A percentile compares a stretch with the other conserved stretches of the same genome.
Evolutionary conservation across 2,888 invertebrate genomes (phyloP).

Genomic region (Tolmerus cingulatus): DNA sequence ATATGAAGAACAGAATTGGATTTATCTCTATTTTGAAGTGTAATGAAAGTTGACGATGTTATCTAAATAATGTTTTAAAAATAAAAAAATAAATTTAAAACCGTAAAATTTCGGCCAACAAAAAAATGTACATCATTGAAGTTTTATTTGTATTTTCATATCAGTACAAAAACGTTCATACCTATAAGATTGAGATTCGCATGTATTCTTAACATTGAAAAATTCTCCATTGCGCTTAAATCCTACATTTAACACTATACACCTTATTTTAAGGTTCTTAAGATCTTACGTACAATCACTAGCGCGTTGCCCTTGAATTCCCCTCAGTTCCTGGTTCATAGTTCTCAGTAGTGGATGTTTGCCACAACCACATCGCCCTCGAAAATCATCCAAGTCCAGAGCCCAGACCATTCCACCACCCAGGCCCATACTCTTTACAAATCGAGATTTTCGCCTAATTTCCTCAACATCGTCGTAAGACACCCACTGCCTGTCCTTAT

Average conservation of each 20-base stretch:
- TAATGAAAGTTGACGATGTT: neutral
- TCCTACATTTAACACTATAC: neutral
- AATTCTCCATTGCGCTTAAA: neutral
- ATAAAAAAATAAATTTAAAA: neutral
- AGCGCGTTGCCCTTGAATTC: slow-evolving; percentile 61
- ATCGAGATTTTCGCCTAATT: slow-evolving; percentile 69
- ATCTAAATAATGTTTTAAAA: neutral
- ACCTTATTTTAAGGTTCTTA: neutral
- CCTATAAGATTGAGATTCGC: neutral
- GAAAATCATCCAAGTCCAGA: slow-evolving; percentile 79
- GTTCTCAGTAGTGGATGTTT: slow-evolving; percentile 74
- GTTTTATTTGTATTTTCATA: neutral
- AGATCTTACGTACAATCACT: slow-evolving; percentile 64
- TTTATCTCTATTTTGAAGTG: too few relatives aligned
- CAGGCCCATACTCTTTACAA: slow-evolving; percentile 68
- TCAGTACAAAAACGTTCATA: neutral
- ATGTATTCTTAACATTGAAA: neutral
- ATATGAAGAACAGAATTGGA: too few relatives aligned
- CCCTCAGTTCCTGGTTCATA: slow-evolving; percentile 68
- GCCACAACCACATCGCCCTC: slow-evolving; percentile 73
- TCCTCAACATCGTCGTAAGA: slow-evolving; percentile 77
- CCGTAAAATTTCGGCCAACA: neutral
- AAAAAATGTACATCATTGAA: neutral
- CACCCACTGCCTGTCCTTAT: slow-evolving; percentile 78
- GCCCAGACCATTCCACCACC: slow-evolving; percentile 84